phyloP scores from a whole-genome alignment of 2,113 vertebrate genomes.

The Muscicapa adusta region DNA sequence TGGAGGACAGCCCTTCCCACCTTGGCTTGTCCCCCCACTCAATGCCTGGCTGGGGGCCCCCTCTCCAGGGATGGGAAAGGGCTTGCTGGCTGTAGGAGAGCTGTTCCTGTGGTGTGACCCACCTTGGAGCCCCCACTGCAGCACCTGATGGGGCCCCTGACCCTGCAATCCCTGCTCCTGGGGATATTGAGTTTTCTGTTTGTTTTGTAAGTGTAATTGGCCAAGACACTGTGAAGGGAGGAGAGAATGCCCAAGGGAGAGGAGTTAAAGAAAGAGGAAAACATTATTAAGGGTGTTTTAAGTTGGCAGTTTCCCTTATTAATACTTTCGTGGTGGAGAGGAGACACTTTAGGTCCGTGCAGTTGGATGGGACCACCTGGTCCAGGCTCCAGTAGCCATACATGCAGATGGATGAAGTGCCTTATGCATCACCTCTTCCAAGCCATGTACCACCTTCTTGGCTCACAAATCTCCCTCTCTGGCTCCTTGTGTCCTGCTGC shows the following conservation, averaged over 20 bases:
- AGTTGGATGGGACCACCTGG: not conserved
- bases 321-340: not conserved
- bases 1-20: not conserved
- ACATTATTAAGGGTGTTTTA: slow-evolving; percentile 34
- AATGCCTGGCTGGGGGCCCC: not conserved
- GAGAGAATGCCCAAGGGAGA: slow-evolving; percentile 9
- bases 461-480: not conserved
- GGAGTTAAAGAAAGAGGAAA: slow-evolving; percentile 51
- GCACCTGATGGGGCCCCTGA: not conserved
- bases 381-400: not conserved
- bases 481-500: not conserved
- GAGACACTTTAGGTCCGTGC: not conserved
- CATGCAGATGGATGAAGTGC: not conserved
- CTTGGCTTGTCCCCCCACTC: not conserved
- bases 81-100: not conserved
- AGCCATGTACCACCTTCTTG: not conserved
- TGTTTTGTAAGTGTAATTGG: slow-evolving; percentile 50
- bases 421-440: not conserved
- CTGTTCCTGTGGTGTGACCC: not conserved
- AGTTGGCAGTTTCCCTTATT: not conserved
- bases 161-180: not conserved
- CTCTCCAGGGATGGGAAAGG: not conserved
- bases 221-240: slow-evolving; percentile 18
- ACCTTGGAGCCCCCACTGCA: not conserved
- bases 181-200: slow-evolving; percentile 27